Base-by-base conservation (phyloP, 2,113 vertebrate genomes). In the Zootoca vivipara region DNA sequence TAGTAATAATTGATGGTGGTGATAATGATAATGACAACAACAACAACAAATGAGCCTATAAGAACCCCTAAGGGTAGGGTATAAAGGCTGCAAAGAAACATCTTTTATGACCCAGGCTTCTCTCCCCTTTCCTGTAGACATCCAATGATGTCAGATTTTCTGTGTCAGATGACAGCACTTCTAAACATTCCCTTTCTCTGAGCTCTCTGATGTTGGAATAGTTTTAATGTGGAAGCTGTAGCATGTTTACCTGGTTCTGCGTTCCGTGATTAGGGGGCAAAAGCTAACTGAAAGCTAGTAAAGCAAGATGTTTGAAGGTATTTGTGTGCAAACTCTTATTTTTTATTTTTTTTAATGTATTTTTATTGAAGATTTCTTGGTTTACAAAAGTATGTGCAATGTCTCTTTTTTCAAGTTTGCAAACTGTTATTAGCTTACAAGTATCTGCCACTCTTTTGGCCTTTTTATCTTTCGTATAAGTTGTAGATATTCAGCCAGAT, bases 401-500 rank as follows among this genome's bases (percentile, higher is more conserved):
- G 46, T 52, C 46, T 52, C 46, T 52, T 52, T 52, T 52, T 52
- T 52, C 46, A 52, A 52, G 38, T 46, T 22, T 24, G 26, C 24
- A 3, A 78, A 20, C 75, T 28, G 75, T 46, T 52, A 46, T 28
- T 9, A 26, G 28, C 6, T 26, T 46, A 46, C 62, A 38, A 24
- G 2, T 52, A 20, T 9, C 52, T 30, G 15, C 42, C 35, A 70
- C 30, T 24, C 13, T 6, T 22, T 35, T 83, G 65, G 67, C 13
- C 20, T 72, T 72, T 46, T 2, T 83, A 2, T 38, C 4, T 64
- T 26, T 94, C 90, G 92, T 96, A 95, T 52, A 96, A 98, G 98
- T 95, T 94, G 97, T 98, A 89, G 97, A 97, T 92, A 96, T 98
- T 96, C 98, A 96, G 84, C 96, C 95, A 73, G 97, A 97, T n/a